Conservation (phyloP, 1,140 invertebrate species). For the Cheumatopsyche charites region DNA sequence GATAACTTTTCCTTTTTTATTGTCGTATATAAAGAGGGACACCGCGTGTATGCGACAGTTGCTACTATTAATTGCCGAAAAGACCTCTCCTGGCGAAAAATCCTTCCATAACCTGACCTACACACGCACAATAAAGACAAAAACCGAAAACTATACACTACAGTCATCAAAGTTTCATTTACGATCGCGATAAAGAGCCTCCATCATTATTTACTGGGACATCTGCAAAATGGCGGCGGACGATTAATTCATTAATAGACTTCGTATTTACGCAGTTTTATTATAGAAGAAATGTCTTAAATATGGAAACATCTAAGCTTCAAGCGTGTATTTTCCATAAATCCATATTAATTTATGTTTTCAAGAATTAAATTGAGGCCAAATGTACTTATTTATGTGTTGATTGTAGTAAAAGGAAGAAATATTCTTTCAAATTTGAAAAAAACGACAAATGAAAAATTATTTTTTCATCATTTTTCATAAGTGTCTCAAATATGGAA, state of each 20-base stretch:
- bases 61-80: slow-evolving; percentile 47
- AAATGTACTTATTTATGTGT: too few relatives aligned
- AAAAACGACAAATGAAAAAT: too few relatives aligned
- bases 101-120: neutral
- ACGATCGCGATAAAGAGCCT: slow-evolving; percentile 25
- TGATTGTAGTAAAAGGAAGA: too few relatives aligned
- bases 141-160: neutral
- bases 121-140: neutral
- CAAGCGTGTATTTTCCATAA: too few relatives aligned
- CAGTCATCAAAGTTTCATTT: slow-evolving; percentile 39
- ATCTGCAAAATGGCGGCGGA: neutral
- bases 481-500: too few relatives aligned
- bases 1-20: neutral
- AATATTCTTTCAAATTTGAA: too few relatives aligned
- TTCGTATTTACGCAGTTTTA: neutral
- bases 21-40: slow-evolving; percentile 44
- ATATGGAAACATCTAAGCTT: too few relatives aligned
- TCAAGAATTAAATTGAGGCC: too few relatives aligned
- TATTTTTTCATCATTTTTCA: too few relatives aligned
- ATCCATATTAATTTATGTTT: too few relatives aligned
- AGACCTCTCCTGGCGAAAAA: slow-evolving; percentile 14
- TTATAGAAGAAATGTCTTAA: neutral
- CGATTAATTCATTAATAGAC: too few relatives aligned
- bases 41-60: slow-evolving; percentile 46
- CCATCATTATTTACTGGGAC: slow-evolving; percentile 26